Conservation (phyloP, 2,113 vertebrate species). For the Baryphthengus martii region DNA sequence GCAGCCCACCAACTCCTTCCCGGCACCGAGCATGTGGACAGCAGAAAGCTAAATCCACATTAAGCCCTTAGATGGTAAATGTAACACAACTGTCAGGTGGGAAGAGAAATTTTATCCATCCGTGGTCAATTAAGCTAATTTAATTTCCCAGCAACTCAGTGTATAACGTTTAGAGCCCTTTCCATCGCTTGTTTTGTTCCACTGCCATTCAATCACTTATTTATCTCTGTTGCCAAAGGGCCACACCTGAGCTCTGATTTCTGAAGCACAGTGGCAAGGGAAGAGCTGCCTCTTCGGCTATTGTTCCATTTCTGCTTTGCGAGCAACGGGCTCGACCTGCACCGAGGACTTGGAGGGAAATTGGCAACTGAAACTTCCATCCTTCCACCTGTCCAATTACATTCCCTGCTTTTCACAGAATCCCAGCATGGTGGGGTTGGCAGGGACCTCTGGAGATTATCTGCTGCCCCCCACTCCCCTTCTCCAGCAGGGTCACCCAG, state of each 20-base stretch:
- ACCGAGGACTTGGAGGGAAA: background rate
- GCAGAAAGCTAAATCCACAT: background rate
- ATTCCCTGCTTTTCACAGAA: background rate
- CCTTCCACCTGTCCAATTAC: background rate
- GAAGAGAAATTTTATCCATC: conserved; percentile 2
- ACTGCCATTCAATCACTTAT: conserved; percentile 29
- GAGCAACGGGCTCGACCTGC: background rate
- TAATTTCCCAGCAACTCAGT: background rate
- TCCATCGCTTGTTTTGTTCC: background rate
- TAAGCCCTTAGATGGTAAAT: background rate
- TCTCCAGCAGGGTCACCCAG: background rate
- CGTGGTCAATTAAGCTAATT: conserved; percentile 20
- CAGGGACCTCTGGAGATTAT: background rate
- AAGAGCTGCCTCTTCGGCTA: background rate
- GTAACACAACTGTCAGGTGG: background rate
- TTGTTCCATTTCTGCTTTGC: background rate
- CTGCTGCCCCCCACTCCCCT: too few species aligned
- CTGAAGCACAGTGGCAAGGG: background rate
- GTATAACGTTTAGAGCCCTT: background rate
- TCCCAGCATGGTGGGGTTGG: background rate
- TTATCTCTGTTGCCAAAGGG: conserved; percentile 1
- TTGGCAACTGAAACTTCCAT: background rate
- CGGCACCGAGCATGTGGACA: background rate
- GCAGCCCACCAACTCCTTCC: background rate
- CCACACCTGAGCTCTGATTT: conserved; percentile 40